These are phyloP conservation scores for Netelia virgata DNA, from an alignment of 2,888 invertebrate species.

Conservation along the genomic window DNA sequence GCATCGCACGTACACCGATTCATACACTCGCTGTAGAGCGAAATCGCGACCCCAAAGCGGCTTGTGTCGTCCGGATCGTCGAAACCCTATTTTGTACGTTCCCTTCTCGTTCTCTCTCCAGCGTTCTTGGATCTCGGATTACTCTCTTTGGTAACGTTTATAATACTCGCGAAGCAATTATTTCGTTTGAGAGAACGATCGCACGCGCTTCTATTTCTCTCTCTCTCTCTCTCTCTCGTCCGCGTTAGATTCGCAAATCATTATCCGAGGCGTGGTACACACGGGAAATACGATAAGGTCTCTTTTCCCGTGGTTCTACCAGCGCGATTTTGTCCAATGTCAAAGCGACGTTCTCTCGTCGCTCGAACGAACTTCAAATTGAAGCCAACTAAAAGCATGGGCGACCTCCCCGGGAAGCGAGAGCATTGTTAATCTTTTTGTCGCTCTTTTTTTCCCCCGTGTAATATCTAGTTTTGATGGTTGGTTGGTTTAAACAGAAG, in stretches of 20 bases:
- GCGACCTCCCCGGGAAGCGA: background rate
- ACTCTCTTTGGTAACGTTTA: conserved; percentile 8
- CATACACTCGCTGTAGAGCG: conserved; percentile 22
- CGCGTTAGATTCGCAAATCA: conserved; percentile 16
- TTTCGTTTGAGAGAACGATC: conserved; percentile 38
- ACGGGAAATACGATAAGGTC: conserved; percentile 14
- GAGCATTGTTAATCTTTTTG: conserved; percentile 42
- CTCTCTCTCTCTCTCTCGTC: background rate
- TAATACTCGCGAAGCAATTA: conserved; percentile 38
- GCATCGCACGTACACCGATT: background rate
- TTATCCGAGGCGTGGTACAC: background rate
- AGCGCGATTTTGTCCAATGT: background rate
- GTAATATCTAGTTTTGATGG: conserved; percentile 8
- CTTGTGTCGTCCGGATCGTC: conserved; percentile 56
- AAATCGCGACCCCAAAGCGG: conserved; percentile 56
- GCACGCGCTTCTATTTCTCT: no score
- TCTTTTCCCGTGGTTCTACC: background rate
- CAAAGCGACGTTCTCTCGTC: background rate
- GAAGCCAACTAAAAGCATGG: conserved; percentile 48
- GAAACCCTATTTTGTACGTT: conserved; percentile 60
- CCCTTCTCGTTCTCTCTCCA: conserved; percentile 7
- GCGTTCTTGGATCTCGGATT: conserved; percentile 13
- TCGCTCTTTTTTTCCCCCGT: background rate
- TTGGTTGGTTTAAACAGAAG: background rate
- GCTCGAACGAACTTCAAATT: conserved; percentile 51